phyloP scores from a whole-genome alignment of 2,888 invertebrate genomes.

The Ashinkailepas kermadecensis region DNA sequence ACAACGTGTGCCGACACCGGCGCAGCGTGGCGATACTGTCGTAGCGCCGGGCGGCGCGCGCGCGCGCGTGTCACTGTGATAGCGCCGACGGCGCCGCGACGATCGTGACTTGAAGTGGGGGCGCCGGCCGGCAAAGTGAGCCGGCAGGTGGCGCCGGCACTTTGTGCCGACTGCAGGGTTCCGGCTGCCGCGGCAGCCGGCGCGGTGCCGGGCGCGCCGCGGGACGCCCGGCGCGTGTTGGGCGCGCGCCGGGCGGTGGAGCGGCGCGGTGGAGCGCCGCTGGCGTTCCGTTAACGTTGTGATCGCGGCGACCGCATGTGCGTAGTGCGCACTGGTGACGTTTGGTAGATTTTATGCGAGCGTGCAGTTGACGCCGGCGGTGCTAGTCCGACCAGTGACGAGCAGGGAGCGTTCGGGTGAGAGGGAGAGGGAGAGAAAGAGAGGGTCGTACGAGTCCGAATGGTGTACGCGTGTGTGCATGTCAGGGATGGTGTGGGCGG shows the following conservation, averaged over 20 bases:
- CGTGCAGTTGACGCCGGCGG: not conserved
- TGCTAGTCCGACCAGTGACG: not conserved
- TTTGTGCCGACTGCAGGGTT: not conserved
- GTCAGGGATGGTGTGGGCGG: not conserved
- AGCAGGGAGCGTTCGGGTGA: not conserved
- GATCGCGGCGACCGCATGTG: too few species aligned
- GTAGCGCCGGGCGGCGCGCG: conserved; percentile 37
- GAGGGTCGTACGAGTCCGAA: too few species aligned
- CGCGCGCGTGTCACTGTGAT: not conserved
- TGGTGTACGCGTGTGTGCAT: not conserved
- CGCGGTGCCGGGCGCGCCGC: too few species aligned
- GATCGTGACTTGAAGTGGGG: not conserved
- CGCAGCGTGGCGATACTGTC: conserved; percentile 70
- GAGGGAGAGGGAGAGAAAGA: too few species aligned
- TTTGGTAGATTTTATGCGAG: not conserved
- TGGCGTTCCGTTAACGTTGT: too few species aligned
- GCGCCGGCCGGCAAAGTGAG: not conserved
- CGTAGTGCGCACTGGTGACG: too few species aligned
- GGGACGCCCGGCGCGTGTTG: not conserved
- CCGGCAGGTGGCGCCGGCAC: not conserved
- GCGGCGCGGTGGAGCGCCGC: too few species aligned
- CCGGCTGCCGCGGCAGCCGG: too few species aligned
- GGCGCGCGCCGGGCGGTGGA: too few species aligned
- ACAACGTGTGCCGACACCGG: conserved; percentile 67
- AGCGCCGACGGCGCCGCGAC: not conserved